Base-by-base conservation (phyloP, 2,797 vertebrate species). In the Peromyscus melanophrys region DNA sequence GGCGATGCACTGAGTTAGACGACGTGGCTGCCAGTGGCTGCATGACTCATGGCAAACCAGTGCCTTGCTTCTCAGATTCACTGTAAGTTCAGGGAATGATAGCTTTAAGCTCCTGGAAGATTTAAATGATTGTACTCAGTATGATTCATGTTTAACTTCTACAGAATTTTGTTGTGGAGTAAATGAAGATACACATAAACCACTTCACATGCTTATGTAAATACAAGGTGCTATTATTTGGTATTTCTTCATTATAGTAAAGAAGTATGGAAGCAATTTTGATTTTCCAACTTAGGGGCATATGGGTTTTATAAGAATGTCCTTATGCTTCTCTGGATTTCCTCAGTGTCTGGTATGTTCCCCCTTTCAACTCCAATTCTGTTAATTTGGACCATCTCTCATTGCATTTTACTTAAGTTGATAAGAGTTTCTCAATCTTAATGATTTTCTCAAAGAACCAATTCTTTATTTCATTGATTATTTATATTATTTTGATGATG, bases 171-270 rank as follows among this genome's bases (percentile, higher is more conserved):
- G 55, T 37, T 82, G 69, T 73, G 55, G 61, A 92, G 67, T 25
- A 96, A 84, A 94, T 5, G 29, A 93, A 82, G 27, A 91, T 23
- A 59, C 16, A 91, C 27, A 25, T 57, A 23, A 95, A 95, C 71
- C 0, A n/a, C 34, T 81, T 65, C 19, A 94, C 2, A 84, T 80
- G 67, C 59, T 83, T 73, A 34, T 55, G 81, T 6, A 84, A 90
- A 88, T 0, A 77, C 11, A 46, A 67, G 19, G 11, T 90, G 31
- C 16, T 80, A n/a, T 9, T 85, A 14, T 40, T 92, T 81, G 31
- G 87, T 4, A 86, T 77, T 89, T 90, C 63, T 59, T 96, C 69
- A 80, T 73, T 46, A 71, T 27, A 57, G 4, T 75, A 73, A 76
- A 52, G 46, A 93, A 49, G 27, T 34, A 52, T 9, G 12, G n/a